A percentile compares a stretch with the other conserved stretches of the same genome.
Evolutionary conservation across 2,888 invertebrate genomes (phyloP).

Genomic region (Luperina testacea): DNA sequence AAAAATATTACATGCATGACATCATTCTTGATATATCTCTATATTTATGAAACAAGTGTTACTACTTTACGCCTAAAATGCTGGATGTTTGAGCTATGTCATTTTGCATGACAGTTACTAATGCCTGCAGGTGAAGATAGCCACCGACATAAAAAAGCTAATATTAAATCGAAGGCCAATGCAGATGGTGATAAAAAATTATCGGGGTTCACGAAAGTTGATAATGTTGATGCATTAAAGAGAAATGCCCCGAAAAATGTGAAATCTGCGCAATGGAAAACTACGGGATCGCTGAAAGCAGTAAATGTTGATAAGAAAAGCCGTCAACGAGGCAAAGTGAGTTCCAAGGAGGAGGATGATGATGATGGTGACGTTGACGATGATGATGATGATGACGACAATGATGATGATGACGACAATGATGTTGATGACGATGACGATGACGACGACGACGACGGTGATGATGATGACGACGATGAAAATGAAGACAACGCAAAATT

Average conservation of each 20-base stretch:
- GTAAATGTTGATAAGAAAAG: constrained; percentile 66
- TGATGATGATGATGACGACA: constrained; percentile 74
- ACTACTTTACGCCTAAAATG: constrained; percentile 86
- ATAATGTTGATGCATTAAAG: constrained; percentile 69
- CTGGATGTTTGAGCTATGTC: constrained; percentile 90
- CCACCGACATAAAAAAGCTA: constrained; percentile 86
- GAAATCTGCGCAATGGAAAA: constrained; percentile 76
- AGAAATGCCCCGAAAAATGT: constrained; percentile 65
- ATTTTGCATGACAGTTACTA: constrained; percentile 91
- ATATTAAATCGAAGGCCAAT: constrained; percentile 87
- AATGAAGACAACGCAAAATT: constrained; percentile 79
- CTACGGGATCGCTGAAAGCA: constrained; percentile 81
- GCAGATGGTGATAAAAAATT: constrained; percentile 87
- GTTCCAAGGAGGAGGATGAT: constrained; percentile 64
- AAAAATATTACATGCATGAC: constrained; percentile 87
- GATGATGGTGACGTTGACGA: constrained; percentile 82
- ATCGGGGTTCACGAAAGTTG: constrained; percentile 78
- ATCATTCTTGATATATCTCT: constrained; percentile 84
- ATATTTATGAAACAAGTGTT: constrained; percentile 73
- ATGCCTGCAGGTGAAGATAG: constrained; percentile 91
- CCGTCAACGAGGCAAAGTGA: constrained; percentile 56
- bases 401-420: constrained; percentile 79
- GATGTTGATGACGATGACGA: constrained; percentile 75
- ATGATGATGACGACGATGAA: constrained; percentile 79
- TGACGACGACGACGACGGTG: constrained; percentile 79